Percentiles rank a stretch among this genome's conserved stretches.
These are phyloP conservation scores for Trissoscelio sp. DNA, from an alignment of 2,888 invertebrate species.

Conservation along the genomic window DNA sequence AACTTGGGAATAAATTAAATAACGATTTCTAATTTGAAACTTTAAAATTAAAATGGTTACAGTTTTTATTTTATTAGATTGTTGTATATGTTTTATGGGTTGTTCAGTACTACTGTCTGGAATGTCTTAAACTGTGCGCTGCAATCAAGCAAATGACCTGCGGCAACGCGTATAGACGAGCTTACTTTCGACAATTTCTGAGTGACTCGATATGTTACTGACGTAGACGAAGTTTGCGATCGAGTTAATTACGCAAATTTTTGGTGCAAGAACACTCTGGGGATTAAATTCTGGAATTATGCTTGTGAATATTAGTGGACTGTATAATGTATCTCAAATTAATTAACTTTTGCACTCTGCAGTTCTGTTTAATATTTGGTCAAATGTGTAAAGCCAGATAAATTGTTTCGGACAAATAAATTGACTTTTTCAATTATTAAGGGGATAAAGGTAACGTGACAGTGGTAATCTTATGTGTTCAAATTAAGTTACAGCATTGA, in stretches of 20 bases:
- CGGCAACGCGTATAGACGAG: slow-evolving; percentile 14
- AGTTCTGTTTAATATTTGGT: no score
- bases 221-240: background rate
- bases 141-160: slow-evolving; percentile 36
- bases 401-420: background rate
- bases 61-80: no score
- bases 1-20: no score
- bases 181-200: slow-evolving; percentile 20
- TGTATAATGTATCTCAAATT: no score
- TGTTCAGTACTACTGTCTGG: slow-evolving; percentile 1
- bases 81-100: background rate
- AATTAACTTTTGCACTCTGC: no score
- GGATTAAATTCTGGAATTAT: no score
- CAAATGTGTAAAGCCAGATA: background rate
- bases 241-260: background rate
- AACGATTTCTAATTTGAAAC: no score
- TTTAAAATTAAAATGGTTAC: no score
- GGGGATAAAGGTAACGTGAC: background rate
- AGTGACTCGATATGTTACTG: background rate
- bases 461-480: slow-evolving; percentile 4
- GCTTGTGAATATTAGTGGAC: no score
- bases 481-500: slow-evolving; percentile 16
- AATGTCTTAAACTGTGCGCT: slow-evolving; percentile 8
- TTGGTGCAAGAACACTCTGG: no score
- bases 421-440: background rate